Percentiles rank a stretch among this genome's conserved stretches.
Evolutionary conservation across 2,797 vertebrate species (phyloP).

Genomic region (Ispidina picta): DNA sequence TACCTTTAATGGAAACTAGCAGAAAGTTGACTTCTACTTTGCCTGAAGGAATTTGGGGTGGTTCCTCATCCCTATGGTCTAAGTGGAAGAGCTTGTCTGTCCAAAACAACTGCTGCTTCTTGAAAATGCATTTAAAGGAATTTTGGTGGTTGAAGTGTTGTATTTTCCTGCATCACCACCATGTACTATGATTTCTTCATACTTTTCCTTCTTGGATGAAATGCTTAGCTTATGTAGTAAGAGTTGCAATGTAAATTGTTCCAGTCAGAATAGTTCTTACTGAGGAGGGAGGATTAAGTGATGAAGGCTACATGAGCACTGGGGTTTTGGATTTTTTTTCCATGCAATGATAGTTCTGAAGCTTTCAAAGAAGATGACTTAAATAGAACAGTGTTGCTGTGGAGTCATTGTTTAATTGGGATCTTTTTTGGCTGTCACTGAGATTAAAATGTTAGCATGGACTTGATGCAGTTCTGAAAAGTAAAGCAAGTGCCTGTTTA

Average conservation of each 20-base stretch:
- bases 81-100: background rate
- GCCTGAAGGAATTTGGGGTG: background rate
- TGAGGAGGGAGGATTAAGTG: constrained; percentile 41
- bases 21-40: constrained; percentile 2
- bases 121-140: background rate
- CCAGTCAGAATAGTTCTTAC: constrained; percentile 12
- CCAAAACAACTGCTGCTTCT: background rate
- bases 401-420: constrained; percentile 42
- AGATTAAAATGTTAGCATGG: background rate
- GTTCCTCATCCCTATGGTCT: background rate
- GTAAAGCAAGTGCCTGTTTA: background rate
- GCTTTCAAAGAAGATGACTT: constrained; percentile 49
- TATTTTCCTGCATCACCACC: background rate
- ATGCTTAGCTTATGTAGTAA: constrained; percentile 18
- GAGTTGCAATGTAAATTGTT: constrained; percentile 19
- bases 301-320: background rate
- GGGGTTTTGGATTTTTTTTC: background rate
- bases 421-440: constrained; percentile 34
- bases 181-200: background rate
- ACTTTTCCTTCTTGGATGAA: constrained; percentile 41
- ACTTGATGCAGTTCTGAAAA: background rate
- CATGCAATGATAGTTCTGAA: background rate
- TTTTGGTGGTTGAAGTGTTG: background rate
- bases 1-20: background rate
- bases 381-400: background rate